Base-by-base conservation (phyloP, 2,888 invertebrate genomes). In the Nysson spinosus region DNA sequence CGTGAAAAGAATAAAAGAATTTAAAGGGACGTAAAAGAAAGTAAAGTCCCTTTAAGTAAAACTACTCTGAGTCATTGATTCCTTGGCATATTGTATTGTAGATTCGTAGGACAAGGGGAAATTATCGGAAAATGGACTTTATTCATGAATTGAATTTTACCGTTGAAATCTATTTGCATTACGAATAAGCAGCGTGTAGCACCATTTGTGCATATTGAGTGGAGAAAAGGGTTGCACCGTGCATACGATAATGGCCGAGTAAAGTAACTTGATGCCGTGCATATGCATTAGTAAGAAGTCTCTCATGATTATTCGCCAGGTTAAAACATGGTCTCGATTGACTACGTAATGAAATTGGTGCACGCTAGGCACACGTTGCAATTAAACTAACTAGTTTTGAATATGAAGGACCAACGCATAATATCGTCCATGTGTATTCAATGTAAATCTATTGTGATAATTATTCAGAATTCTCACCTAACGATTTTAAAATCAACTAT, bases 271-370 rank as follows among this genome's bases (percentile, higher is more conserved):
- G 50, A 56, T 49, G 37, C 35, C 34, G 54, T 56, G 63, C 60
- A 63, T 63, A 57, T 52, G 67, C 56, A 63, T 51, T 52, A 42
- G 57, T 47, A 71, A 74, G 46, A 19, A 67, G 37, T 49, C 62
- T 58, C 34, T 49, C 14, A 3, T 26, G 16, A 57, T 49, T 44
- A 50, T 44, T 40, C 22, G 20, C 7, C 22, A n/a, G 5, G n/a
- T n/a, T n/a, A n/a, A n/a, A n/a, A n/a, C n/a, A n/a, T n/a, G n/a
- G 40, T 49, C 17, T 22, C 39, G 44, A 63, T 68, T 40, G 49
- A 35, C 37, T 54, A 30, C 7, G 30, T 42, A 57, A 40, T 46
- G 50, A 50, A 60, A 60, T 20, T 39, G 49, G 24, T 28, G 24
- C 65, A 57, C 51, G 56, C 56, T 47, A 51, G 11, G 20, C 17